These are phyloP conservation scores for Notothenia coriiceps DNA, from an alignment of 2,113 vertebrate genomes.

Conservation along the genomic window DNA sequence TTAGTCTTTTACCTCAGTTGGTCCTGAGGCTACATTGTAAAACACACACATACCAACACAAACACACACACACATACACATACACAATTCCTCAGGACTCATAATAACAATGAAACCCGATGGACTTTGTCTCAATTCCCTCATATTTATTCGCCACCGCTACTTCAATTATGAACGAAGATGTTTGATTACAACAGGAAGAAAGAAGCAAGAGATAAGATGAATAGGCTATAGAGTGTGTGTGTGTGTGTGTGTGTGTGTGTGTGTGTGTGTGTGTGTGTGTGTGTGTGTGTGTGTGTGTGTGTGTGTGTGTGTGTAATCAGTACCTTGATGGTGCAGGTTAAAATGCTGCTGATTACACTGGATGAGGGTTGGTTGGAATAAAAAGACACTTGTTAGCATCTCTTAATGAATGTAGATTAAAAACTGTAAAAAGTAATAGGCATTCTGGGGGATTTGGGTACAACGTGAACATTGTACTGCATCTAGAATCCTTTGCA, in stretches of 20 bases:
- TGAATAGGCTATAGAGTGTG: constrained; percentile 19
- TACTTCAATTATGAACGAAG: constrained; percentile 68
- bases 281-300: constrained; percentile 20
- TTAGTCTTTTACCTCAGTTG: constrained; percentile 22
- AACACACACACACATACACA: constrained; percentile 2
- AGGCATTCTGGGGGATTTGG: constrained; percentile 20
- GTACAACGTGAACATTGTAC: constrained; percentile 12
- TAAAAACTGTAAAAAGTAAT: constrained; percentile 29
- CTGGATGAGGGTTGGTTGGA: constrained; percentile 41
- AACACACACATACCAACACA: constrained; percentile 23
- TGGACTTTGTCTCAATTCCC: constrained; percentile 55
- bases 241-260: constrained; percentile 20
- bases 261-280: constrained; percentile 29
- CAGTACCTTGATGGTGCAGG: constrained; percentile 58
- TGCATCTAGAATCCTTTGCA: constrained; percentile 36
- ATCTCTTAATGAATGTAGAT: constrained; percentile 56
- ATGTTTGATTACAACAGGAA: constrained; percentile 67
- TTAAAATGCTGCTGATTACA: constrained; percentile 58
- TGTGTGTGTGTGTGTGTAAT: constrained; percentile 43
- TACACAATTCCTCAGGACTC: constrained; percentile 11
- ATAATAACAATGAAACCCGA: constrained; percentile 37
- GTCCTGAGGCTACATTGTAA: background rate
- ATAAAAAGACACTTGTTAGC: constrained; percentile 42
- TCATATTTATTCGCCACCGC: constrained; percentile 37
- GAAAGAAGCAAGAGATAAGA: constrained; percentile 60